Evolutionary conservation across 2,113 vertebrate genomes (phyloP).

Genomic region (Panthera leo): DNA sequence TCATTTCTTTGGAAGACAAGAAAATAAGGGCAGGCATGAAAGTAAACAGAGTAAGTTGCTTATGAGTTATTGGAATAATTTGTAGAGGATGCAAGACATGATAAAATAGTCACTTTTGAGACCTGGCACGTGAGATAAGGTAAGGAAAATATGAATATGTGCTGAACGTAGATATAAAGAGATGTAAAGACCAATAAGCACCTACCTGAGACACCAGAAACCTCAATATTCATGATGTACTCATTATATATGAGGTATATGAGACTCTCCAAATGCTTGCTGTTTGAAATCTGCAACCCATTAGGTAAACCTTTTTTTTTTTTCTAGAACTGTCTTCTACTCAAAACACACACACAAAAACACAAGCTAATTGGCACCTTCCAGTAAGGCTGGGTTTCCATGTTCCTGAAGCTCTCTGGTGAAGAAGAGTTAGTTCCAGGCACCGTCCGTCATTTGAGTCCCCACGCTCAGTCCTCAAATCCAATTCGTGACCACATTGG

Average conservation of each 20-base stretch:
- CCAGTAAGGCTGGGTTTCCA: background rate
- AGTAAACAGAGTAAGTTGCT: background rate
- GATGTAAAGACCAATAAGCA: background rate
- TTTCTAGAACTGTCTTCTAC: background rate
- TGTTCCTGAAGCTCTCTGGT: background rate
- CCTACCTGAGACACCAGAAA: background rate
- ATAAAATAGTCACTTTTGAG: background rate
- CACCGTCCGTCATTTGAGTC: fast-evolving
- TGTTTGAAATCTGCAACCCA: background rate
- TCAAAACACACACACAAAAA: background rate
- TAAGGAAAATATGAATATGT: background rate
- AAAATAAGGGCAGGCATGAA: background rate
- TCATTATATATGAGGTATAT: background rate
- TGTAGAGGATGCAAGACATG: background rate
- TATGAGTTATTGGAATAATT: background rate
- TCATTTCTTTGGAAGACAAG: background rate
- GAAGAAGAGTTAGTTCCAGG: background rate
- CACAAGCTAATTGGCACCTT: background rate
- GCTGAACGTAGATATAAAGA: background rate
- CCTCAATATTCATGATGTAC: background rate
- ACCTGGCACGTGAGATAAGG: background rate
- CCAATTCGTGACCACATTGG: background rate
- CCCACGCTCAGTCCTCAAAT: background rate
- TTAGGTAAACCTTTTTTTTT: background rate
- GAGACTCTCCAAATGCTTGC: background rate